Evolutionary conservation across 2,888 invertebrate genomes (phyloP).

Genomic region (Cybosia mesomella): DNA sequence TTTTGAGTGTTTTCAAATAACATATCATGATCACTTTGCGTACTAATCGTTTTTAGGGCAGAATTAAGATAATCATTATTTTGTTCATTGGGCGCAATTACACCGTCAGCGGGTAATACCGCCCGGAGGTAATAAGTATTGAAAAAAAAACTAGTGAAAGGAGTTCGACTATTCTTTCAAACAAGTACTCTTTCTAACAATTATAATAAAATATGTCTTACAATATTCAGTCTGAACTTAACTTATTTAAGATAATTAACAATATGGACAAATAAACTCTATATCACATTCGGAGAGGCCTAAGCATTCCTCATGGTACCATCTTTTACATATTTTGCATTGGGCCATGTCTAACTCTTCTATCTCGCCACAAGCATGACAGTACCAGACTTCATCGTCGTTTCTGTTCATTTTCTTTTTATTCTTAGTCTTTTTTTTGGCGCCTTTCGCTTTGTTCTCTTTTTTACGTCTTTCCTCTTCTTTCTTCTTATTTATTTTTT

Average conservation of each 20-base stretch:
- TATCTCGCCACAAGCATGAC: conserved; percentile 5
- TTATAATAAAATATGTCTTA: conserved; percentile 13
- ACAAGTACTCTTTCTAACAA: conserved; percentile 10
- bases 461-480: too few relatives aligned
- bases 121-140: conserved; percentile 2
- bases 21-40: conserved; percentile 10
- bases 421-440: conserved; percentile 6
- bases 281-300: conserved; percentile 9
- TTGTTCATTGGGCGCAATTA: conserved; percentile 14
- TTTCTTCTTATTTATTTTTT: conserved; percentile 6
- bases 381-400: conserved; percentile 12
- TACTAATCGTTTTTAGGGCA: conserved; percentile 1
- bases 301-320: conserved; percentile 14
- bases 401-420: conserved; percentile 13
- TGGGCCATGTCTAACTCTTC: conserved; percentile 10
- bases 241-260: conserved; percentile 10
- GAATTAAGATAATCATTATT: too few relatives aligned
- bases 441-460: too few relatives aligned
- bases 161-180: conserved; percentile 10
- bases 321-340: conserved; percentile 10
- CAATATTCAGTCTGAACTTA: conserved; percentile 7
- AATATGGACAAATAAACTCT: conserved; percentile 8
- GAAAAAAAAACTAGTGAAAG: conserved; percentile 10
- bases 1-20: conserved; percentile 10
- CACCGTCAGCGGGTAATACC: conserved; percentile 3